phyloP scores from a whole-genome alignment of 2,888 invertebrate species.

The Gisinianus flammeolus region DNA sequence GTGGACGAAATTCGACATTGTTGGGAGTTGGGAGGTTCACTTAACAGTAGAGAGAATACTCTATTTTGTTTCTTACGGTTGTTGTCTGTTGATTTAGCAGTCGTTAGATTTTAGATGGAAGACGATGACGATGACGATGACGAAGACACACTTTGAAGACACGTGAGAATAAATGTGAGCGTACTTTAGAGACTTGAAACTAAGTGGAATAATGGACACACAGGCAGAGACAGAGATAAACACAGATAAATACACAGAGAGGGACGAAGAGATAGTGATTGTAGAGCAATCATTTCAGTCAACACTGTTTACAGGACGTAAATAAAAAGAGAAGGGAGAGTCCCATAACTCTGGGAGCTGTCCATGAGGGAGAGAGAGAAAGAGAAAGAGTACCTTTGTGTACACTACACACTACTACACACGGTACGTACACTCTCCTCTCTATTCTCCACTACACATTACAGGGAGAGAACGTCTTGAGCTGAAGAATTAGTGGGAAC shows the following conservation, averaged over 20 bases:
- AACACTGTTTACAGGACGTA: slow-evolving; percentile 7
- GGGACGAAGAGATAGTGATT: neutral
- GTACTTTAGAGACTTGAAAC: neutral
- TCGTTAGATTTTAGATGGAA: no score
- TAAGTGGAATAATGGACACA: neutral
- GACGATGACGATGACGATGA: no score
- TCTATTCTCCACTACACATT: neutral
- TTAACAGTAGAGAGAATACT: no score
- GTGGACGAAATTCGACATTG: no score
- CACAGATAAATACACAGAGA: neutral
- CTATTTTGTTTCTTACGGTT: no score
- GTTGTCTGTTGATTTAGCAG: no score
- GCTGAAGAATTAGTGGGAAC: slow-evolving; percentile 1
- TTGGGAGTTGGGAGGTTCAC: no score
- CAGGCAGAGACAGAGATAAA: no score
- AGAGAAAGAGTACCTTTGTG: neutral
- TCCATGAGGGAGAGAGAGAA: neutral
- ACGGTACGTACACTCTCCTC: neutral
- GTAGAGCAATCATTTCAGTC: neutral
- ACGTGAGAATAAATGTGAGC: neutral
- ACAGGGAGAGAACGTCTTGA: neutral
- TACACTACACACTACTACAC: neutral
- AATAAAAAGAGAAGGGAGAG: neutral
- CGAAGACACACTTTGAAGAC: neutral
- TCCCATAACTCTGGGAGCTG: neutral